Evolutionary conservation across 2,888 invertebrate species (phyloP), one percentile per base, ranked within the genome.

Genomic region (Lissonota sp.): DNA sequence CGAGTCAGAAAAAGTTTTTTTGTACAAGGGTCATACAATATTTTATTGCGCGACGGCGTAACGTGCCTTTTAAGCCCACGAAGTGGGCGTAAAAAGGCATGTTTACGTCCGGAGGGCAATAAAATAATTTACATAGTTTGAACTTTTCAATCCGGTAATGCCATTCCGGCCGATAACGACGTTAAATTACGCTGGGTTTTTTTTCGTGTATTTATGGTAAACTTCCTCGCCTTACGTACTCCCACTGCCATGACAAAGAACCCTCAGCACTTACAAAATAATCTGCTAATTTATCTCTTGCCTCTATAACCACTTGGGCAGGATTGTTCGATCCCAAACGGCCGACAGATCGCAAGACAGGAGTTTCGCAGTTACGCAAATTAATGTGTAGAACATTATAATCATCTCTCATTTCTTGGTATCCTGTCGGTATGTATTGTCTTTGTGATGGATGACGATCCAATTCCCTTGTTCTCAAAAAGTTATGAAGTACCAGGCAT

Each of bases 161-260:
- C 26, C 26, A 26, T 3, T 26, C 1, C 26, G 1, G 26, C 26
- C 26, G 26, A 26, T 26, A 26, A 26, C 26, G 26, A 26, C 26
- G 26, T 26, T 26, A 26, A 26, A 26, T 26, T 26, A 26, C 26
- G 26, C 26, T 26, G 1, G 1, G 26, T 26, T 26, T 26, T 26
- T 26, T 2, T 26, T 26, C 26, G 1, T 26, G 26, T 1, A 26
- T 26, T 58, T 58, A 58, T 12, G 58, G 14, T 8, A 58, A 10
- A 58, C 3, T 58, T 10, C 58, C 58, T 58, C 40, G 58, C n/a
- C 58, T 58, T 58, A n/a, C n/a, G n/a, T n/a, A 12, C 58, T 58
- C 58, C 12, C 2, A 8, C 14, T 58, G 58, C 58, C 58, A 58
- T 40, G 58, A 14, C 14, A 58, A 37, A 12, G 8, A 58, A 58